phyloP scores from a whole-genome alignment of 1,140 invertebrate species.

The Macrocentrus cingulum region DNA sequence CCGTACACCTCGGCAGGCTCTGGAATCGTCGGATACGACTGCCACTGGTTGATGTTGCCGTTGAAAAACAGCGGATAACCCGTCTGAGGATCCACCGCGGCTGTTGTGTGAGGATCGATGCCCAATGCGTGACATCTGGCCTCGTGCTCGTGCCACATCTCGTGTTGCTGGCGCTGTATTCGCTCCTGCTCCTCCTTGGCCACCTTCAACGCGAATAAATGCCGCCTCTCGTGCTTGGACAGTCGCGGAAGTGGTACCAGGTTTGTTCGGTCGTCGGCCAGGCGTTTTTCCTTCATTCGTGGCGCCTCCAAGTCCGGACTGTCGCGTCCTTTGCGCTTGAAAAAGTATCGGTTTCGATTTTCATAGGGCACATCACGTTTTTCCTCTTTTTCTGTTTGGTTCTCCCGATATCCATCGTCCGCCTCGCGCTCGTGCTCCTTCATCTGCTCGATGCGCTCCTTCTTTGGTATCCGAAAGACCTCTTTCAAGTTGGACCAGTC shows the following conservation, averaged over 20 bases:
- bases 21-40: conserved; percentile 59
- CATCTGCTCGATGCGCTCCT: conserved; percentile 89
- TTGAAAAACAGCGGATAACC: conserved; percentile 65
- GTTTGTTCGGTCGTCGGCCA: conserved; percentile 47
- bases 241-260: conserved; percentile 57
- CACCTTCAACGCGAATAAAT: conserved; percentile 76
- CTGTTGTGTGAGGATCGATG: conserved; percentile 62
- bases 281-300: conserved; percentile 47
- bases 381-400: conserved; percentile 55
- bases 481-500: conserved; percentile 83
- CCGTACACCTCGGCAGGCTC: conserved; percentile 24
- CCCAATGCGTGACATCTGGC: conserved; percentile 64
- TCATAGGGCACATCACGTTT: too few relatives aligned
- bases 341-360: too few relatives aligned
- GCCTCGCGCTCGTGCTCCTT: conserved; percentile 91
- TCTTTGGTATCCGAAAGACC: conserved; percentile 93
- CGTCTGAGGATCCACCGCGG: conserved; percentile 61
- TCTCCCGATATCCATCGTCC: conserved; percentile 61
- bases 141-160: conserved; percentile 67
- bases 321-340: conserved; percentile 51
- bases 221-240: conserved; percentile 71
- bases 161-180: conserved; percentile 63
- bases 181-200: conserved; percentile 70
- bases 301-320: conserved; percentile 51
- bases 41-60: conserved; percentile 65